A percentile compares a stretch with the other conserved stretches of the same genome.
Evolutionary conservation across 2,113 vertebrate genomes (phyloP).

Genomic region (Indri indri): DNA sequence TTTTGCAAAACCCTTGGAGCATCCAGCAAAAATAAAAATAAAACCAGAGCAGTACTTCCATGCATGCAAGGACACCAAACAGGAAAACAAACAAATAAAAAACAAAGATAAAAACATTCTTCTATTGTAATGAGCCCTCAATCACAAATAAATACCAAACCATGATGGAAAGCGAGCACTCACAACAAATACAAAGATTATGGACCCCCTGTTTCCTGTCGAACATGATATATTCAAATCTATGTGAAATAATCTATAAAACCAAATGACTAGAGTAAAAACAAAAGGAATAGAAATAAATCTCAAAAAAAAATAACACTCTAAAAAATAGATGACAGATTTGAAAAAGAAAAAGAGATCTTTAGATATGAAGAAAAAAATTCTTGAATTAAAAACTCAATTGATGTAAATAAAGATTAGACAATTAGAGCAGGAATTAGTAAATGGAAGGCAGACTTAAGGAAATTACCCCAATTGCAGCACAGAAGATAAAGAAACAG

Average conservation of each 20-base stretch:
- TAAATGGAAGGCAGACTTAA: not conserved
- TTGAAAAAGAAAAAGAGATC: not conserved
- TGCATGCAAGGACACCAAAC: not conserved
- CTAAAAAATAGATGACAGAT: not conserved
- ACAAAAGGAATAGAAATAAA: conserved; percentile 13
- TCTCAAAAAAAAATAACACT: not conserved
- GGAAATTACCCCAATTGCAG: not conserved
- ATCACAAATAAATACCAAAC: not conserved
- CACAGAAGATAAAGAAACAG: not conserved
- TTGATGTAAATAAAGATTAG: not conserved
- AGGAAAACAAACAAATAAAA: not conserved
- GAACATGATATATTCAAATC: not conserved
- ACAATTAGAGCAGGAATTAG: not conserved
- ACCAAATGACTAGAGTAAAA: not conserved
- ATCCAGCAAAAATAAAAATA: conserved; percentile 12
- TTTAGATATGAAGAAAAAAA: conserved; percentile 18
- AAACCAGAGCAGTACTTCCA: not conserved
- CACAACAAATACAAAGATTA: not conserved
- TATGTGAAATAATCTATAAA: not conserved
- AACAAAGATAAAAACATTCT: not conserved
- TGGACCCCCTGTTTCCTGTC: not conserved
- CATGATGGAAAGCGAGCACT: not conserved
- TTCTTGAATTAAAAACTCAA: not conserved
- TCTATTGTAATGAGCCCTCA: not conserved
- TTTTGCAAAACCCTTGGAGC: not conserved